phyloP scores from a whole-genome alignment of 2,113 vertebrate genomes.

The Amblyornis subalaris region DNA sequence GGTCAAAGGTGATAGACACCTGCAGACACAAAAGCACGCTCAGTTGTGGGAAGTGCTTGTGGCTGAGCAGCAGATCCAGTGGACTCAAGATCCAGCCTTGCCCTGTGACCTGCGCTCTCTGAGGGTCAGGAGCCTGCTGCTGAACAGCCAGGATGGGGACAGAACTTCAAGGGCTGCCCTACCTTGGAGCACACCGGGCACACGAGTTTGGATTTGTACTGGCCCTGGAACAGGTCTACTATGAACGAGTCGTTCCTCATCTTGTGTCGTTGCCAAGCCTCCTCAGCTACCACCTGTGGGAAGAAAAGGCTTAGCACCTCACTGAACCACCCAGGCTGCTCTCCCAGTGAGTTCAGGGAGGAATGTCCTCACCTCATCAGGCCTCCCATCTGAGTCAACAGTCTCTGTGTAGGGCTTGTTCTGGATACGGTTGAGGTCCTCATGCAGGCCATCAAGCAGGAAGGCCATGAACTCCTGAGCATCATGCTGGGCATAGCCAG shows the following conservation, averaged over 20 bases:
- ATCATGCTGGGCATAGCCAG: conserved; percentile 95
- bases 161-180: background rate
- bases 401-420: conserved; percentile 98
- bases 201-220: conserved; percentile 98
- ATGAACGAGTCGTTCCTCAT: conserved; percentile 98
- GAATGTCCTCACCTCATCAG: conserved; percentile 81
- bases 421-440: conserved; percentile 97
- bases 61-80: background rate
- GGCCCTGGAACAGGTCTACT: conserved; percentile 97
- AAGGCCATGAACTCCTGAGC: conserved; percentile 99
- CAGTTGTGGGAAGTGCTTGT: background rate
- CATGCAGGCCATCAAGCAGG: conserved; percentile 92
- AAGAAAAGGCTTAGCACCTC: background rate
- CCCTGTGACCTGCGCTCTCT: background rate
- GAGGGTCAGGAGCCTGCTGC: background rate
- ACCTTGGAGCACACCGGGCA: conserved; percentile 97
- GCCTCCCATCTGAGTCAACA: conserved; percentile 91
- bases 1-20: conserved; percentile 98
- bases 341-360: background rate
- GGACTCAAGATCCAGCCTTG: background rate
- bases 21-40: conserved; percentile 37
- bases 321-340: background rate
- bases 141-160: background rate
- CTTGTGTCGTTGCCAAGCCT: conserved; percentile 97
- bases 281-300: conserved; percentile 90